Percentiles rank a stretch among this genome's conserved stretches.
Conservation (phyloP, 2,797 vertebrate species). For the Bradypodion ventrale region DNA sequence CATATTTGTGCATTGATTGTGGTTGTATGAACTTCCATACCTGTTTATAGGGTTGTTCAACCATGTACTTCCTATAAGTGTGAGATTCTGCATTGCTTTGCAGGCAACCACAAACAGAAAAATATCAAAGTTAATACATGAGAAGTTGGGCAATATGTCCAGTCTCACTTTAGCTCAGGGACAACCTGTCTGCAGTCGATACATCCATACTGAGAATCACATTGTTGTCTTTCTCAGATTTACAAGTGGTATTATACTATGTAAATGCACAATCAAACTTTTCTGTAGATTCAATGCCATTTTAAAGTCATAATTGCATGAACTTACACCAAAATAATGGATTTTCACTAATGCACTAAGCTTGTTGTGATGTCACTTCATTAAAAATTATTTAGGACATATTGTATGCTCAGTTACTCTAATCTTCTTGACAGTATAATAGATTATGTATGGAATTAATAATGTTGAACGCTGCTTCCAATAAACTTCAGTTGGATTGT, state of each 20-base stretch:
- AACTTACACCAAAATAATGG: constrained; percentile 16
- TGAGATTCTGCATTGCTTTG: too few relatives aligned
- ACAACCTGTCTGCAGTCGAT: neutral
- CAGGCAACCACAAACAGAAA: neutral
- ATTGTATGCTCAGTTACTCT: neutral
- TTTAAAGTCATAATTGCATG: neutral
- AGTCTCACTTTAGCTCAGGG: neutral
- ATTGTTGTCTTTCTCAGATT: neutral
- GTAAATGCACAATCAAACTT: neutral
- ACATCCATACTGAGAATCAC: neutral
- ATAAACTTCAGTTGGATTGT: constrained; percentile 41
- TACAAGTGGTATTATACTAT: neutral
- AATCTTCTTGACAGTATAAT: constrained; percentile 28
- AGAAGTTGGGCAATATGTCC: neutral
- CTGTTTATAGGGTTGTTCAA: neutral
- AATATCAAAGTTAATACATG: neutral
- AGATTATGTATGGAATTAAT: constrained; percentile 19
- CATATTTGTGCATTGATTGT: neutral
- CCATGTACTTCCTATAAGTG: neutral
- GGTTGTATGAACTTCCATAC: too few relatives aligned
- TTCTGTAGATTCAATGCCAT: neutral
- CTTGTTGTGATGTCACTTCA: neutral
- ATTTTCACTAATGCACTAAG: constrained; percentile 16
- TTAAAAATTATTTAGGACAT: neutral
- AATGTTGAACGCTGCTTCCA: constrained; percentile 37